Evolutionary conservation across 2,797 vertebrate genomes (phyloP), one percentile per base, ranked within the genome.

Genomic region (Cuculus canorus): DNA sequence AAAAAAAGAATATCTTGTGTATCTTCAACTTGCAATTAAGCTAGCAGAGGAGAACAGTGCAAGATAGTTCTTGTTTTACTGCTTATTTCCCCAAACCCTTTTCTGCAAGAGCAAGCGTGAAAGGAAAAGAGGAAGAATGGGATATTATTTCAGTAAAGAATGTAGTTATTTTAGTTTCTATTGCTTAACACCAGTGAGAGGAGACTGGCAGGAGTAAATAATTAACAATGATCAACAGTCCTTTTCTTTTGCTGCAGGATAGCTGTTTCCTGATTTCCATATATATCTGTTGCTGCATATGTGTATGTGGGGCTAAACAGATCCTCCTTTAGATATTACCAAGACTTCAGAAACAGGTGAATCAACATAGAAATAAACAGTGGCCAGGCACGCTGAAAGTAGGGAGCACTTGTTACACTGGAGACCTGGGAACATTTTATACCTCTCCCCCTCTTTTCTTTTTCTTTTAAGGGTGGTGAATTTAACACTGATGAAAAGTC

Each of bases 201-300:
- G 24, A 91, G 54, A 61, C 28, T 87, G 68, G 17, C 65, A 92
- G 56, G 39, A 96, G 52, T 84, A 94, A 93, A 94, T 91, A 91
- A 92, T 79, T 91, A 83, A 92, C 89, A 93, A 23, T 10, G 65
- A 82, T 54, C 4, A 16, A 79, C 63, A 79, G 59, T 24, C 16
- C 23, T 65, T 63, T 64, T 79, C 45, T 89, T 87, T 43, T 82
- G 65, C 68, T 72, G 43, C 52, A 83, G 76, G 27, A 79, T 48
- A 88, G 47, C 63, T 70, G 25, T 41, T 90, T 81, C 57, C 76
- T 89, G 43, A 63, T 53, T 35, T 17, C 4, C 25, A 17, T 37
- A 50, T 12, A 3, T 17, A 45, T 24, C 18, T 53, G 19, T 10
- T 77, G 57, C 61, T 65, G 33, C 4, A 0, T 53, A 18, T 7